These are phyloP conservation scores for Anthopleura sola DNA, from an alignment of 64 coral and sea anemone species.

Conservation along the genomic window DNA sequence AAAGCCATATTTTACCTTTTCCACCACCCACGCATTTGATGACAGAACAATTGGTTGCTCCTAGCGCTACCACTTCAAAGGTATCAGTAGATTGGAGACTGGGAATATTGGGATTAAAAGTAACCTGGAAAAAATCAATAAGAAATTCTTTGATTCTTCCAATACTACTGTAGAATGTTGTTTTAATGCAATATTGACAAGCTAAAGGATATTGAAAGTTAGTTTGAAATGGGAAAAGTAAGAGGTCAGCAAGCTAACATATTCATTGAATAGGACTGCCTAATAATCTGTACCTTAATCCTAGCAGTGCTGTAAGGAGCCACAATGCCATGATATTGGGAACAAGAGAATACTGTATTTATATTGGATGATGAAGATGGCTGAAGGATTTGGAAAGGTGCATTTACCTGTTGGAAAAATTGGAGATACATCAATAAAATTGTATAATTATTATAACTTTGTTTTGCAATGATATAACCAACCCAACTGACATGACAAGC, in stretches of 20 bases:
- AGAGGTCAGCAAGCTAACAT: too few species aligned
- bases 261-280: too few species aligned
- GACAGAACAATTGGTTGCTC: conserved; percentile 72
- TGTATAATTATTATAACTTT: too few species aligned
- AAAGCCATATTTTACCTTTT: conserved; percentile 52
- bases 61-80: conserved; percentile 79
- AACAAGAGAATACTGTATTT: conserved; percentile 85
- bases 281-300: conserved; percentile 61
- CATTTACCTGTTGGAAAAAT: conserved; percentile 67
- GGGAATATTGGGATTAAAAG: conserved; percentile 57
- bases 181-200: too few species aligned
- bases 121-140: conserved; percentile 43
- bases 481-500: too few species aligned
- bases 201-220: too few species aligned
- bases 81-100: conserved; percentile 58
- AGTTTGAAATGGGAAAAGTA: too few species aligned
- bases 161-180: too few species aligned
- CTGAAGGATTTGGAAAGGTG: conserved; percentile 94
- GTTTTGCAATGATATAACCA: too few species aligned
- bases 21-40: conserved; percentile 76
- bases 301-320: conserved; percentile 66
- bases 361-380: conserved; percentile 77
- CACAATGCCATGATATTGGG: conserved; percentile 89
- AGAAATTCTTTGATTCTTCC: neutral
- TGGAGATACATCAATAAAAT: neutral